Evolutionary conservation across 1,140 invertebrate genomes (phyloP).

Genomic region (Bombus ignitus): DNA sequence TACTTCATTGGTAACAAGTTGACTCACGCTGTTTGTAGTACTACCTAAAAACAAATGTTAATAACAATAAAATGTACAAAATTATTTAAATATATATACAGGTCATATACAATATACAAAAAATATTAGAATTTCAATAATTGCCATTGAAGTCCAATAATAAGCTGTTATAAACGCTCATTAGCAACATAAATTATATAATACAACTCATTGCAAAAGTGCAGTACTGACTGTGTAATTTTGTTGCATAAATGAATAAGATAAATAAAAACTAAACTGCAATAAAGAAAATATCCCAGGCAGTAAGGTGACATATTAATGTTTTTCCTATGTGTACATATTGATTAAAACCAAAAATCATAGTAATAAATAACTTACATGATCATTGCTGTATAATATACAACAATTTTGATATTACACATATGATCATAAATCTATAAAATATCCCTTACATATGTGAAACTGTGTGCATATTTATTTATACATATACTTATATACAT

Average conservation of each 20-base stretch:
- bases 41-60: constrained; percentile 81
- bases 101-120: constrained; percentile 35
- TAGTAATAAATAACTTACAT: not conserved
- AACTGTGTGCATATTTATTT: constrained; percentile 9
- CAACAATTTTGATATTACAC: not conserved
- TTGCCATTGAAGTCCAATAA: constrained; percentile 46
- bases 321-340: not conserved
- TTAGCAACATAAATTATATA: constrained; percentile 50
- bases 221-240: constrained; percentile 26
- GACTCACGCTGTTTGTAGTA: constrained; percentile 86
- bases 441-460: constrained; percentile 11
- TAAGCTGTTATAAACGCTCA: constrained; percentile 53
- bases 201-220: constrained; percentile 39
- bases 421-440: constrained; percentile 3
- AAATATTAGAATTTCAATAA: constrained; percentile 50
- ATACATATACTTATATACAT: constrained; percentile 38
- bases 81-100: not conserved
- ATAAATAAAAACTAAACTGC: constrained; percentile 14
- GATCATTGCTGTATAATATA: not conserved
- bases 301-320: not conserved
- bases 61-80: constrained; percentile 33
- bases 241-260: constrained; percentile 11
- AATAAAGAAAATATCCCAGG: constrained; percentile 23
- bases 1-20: constrained; percentile 85
- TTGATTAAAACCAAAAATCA: not conserved